Conservation (phyloP, 2,113 vertebrate genomes). For the Ornithorhynchus anatinus region DNA sequence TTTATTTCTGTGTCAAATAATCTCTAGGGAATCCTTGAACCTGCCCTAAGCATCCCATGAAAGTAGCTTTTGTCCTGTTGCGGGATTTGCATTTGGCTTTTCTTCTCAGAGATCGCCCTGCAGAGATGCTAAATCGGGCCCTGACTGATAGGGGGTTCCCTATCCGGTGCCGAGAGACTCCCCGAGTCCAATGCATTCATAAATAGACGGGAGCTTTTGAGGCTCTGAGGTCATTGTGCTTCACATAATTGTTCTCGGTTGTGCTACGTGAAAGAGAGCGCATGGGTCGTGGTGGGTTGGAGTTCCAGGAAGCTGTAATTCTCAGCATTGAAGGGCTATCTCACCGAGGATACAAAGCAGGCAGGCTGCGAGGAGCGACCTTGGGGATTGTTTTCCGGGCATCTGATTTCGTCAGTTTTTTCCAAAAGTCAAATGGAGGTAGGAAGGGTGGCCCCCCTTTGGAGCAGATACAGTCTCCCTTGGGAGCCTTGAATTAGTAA, state of each 20-base stretch:
- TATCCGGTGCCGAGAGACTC: conserved; percentile 55
- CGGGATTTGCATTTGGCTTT: conserved; percentile 37
- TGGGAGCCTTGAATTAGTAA: no score
- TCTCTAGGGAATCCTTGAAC: background rate
- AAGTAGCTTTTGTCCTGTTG: background rate
- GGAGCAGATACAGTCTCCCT: background rate
- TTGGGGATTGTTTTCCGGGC: conserved; percentile 71
- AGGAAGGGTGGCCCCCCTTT: conserved; percentile 6
- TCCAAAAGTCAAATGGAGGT: no score
- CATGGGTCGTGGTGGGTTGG: conserved; percentile 46
- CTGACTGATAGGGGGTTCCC: conserved; percentile 62
- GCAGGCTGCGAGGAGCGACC: conserved; percentile 62
- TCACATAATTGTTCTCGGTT: conserved; percentile 77
- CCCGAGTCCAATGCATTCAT: conserved; percentile 59
- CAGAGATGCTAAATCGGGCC: conserved; percentile 51
- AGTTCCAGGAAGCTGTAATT: conserved; percentile 74
- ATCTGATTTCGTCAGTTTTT: conserved; percentile 29
- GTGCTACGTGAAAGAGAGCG: conserved; percentile 66
- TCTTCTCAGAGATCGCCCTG: conserved; percentile 46
- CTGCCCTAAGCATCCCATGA: background rate
- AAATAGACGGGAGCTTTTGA: conserved; percentile 68
- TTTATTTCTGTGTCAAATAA: background rate
- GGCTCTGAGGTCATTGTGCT: conserved; percentile 71
- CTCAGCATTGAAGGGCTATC: conserved; percentile 79
- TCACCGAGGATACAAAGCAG: conserved; percentile 66